Conservation (phyloP, 2,113 vertebrate species). For the Alaudala cheleensis region DNA sequence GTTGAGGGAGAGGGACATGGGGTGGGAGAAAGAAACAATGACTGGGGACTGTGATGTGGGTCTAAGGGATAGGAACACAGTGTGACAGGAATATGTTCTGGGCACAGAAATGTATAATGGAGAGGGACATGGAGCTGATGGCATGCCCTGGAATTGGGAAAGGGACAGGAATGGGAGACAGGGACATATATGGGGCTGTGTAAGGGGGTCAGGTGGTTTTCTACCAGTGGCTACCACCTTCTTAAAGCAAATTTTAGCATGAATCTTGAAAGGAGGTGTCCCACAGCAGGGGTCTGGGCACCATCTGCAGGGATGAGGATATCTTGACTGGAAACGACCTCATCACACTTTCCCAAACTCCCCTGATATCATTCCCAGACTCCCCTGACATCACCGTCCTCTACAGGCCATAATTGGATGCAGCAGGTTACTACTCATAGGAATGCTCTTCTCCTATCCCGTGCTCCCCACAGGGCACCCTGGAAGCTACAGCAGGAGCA, state of each 20-base stretch:
- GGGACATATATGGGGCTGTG: background rate
- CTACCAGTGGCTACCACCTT: background rate
- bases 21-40: background rate
- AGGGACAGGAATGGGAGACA: background rate
- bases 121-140: background rate
- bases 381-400: background rate
- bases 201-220: background rate
- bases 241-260: background rate
- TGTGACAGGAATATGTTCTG: no score
- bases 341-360: background rate
- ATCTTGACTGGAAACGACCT: background rate
- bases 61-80: background rate
- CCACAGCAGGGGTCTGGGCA: background rate
- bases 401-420: background rate
- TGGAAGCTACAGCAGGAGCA: background rate
- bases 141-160: background rate
- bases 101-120: background rate
- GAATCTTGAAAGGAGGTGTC: background rate
- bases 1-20: background rate
- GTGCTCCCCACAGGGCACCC: background rate
- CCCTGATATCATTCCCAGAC: background rate
- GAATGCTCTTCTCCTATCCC: background rate
- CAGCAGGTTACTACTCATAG: no score
- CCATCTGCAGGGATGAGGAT: background rate
- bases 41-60: no score